Evolutionary conservation across 1,140 invertebrate species (phyloP), one percentile per base, ranked within the genome.

Genomic region (Orchesella cincta): DNA sequence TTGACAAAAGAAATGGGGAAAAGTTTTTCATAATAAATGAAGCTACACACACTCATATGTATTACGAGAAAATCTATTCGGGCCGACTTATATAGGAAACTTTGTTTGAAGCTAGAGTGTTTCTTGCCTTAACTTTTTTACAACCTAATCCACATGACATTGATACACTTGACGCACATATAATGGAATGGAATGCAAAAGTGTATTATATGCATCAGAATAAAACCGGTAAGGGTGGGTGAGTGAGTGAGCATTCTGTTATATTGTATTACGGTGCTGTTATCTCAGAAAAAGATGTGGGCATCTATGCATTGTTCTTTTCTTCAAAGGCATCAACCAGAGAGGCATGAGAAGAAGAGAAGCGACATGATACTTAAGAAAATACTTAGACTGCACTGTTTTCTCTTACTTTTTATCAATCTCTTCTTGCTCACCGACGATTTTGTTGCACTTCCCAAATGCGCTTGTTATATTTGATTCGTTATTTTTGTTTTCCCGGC

Each of bases 1-100:
- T 80, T 82, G 81, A 80, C 81, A 82, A 79, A 80, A 82, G 79
- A 77, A 80, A 80, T 79, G 78, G 81, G 73, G 73, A 76, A 76
- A 67, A 80, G 46, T 36, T 36, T n/a, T 82, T 51, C 78, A 82
- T 82, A 75, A 82, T 82, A 46, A 31, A 80, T 82, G 71, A 73
- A 51, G 71, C 34, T 36, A 26, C 29, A 23, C 29, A 8, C 57
- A 64, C n/a, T 31, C 57, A 64, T 12, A 35, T 73, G 54, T 57
- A 57, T 57, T 14, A 8, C 39, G 39, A 46, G 39, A 12, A 46
- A 46, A 46, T 46, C 8, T 57, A 26, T 57, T 18, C 54, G 39
- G 39, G 39, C 39, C 20, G 39, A 8, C 20, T 46, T 46, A 12
- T 46, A 46, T 20, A 46, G 39, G 39, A 46, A 46, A 46, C 8